Conservation (phyloP, 2,113 vertebrate species). For the Channa argus region DNA sequence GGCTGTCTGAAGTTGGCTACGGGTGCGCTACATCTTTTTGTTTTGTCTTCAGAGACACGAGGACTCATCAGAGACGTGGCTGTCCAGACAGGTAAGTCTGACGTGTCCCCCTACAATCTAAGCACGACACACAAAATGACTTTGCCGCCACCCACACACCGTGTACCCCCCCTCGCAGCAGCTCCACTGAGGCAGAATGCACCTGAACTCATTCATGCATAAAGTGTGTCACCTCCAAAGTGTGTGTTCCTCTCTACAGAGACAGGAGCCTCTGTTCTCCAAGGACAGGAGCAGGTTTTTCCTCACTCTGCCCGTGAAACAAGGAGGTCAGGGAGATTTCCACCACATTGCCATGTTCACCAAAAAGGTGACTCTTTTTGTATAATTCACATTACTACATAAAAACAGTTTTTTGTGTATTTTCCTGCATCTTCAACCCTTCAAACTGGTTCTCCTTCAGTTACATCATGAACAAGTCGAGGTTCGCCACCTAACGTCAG, state of each 20-base stretch:
- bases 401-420: background rate
- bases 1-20: too few relatives aligned
- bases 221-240: conserved; percentile 2
- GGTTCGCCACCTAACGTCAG: conserved; percentile 91
- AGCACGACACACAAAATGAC: background rate
- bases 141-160: too few relatives aligned
- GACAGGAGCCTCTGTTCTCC: conserved; percentile 92
- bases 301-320: conserved; percentile 92
- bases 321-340: conserved; percentile 94
- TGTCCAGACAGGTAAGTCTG: conserved; percentile 90
- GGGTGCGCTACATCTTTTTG: background rate
- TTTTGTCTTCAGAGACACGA: conserved; percentile 87
- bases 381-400: too few relatives aligned
- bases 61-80: conserved; percentile 91
- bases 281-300: conserved; percentile 90
- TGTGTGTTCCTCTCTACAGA: conserved; percentile 75
- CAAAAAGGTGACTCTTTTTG: conserved; percentile 83
- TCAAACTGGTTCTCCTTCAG: conserved; percentile 23
- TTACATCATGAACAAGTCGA: conserved; percentile 85
- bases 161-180: background rate
- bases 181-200: background rate
- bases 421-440: background rate
- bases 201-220: background rate
- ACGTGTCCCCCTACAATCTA: background rate
- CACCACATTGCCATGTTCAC: conserved; percentile 95